Conservation (phyloP, 2,113 vertebrate genomes). For the Camelus dromedarius region DNA sequence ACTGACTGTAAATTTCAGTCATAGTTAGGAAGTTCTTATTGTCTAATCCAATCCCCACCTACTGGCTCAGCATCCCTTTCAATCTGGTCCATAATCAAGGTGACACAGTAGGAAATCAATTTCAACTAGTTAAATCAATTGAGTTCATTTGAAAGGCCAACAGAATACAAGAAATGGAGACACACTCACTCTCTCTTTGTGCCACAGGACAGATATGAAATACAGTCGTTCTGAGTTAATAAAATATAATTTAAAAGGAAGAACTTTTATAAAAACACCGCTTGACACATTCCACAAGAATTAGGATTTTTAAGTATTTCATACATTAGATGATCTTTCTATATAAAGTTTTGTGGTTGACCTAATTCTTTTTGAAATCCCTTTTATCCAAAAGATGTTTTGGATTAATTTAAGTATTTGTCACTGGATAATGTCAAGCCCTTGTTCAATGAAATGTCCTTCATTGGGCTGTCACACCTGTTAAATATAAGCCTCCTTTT, state of each 20-base stretch:
- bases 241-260: slow-evolving; percentile 32
- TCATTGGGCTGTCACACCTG: slow-evolving; percentile 89
- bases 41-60: neutral
- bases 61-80: neutral
- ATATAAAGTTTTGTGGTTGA: slow-evolving; percentile 79
- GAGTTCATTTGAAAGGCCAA: neutral
- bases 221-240: neutral
- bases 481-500: slow-evolving; percentile 90
- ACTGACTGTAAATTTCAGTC: neutral
- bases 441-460: slow-evolving; percentile 87
- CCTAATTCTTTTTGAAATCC: slow-evolving; percentile 84
- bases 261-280: neutral
- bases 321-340: slow-evolving; percentile 75
- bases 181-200: no score
- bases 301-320: slow-evolving; percentile 80
- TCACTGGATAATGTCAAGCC: slow-evolving; percentile 89
- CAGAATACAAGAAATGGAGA: neutral
- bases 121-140: neutral
- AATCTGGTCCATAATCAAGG: neutral
- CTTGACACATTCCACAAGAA: slow-evolving; percentile 81
- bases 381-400: slow-evolving; percentile 89
- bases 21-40: neutral
- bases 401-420: slow-evolving; percentile 90
- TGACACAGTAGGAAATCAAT: neutral
- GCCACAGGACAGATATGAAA: neutral